phyloP scores from a whole-genome alignment of 2,113 vertebrate genomes.

The Sander lucioperca region DNA sequence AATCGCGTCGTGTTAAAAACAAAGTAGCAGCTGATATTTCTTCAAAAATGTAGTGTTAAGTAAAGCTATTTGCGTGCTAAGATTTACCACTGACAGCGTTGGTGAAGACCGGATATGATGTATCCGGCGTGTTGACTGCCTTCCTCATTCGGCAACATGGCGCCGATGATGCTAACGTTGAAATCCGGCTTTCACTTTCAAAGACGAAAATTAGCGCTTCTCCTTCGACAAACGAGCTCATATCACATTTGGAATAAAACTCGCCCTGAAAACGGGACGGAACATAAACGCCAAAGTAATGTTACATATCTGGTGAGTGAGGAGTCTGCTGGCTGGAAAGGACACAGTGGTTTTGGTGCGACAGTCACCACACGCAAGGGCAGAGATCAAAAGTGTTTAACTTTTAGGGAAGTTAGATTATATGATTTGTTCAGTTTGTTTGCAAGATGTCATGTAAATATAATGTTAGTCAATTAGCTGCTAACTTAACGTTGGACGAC shows the following conservation, averaged over 20 bases:
- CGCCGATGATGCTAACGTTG: slow-evolving; percentile 76
- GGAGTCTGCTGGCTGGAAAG: slow-evolving; percentile 16
- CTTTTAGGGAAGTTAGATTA: background rate
- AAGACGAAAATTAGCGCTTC: slow-evolving; percentile 72
- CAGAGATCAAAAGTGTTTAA: slow-evolving; percentile 48
- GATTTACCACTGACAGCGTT: slow-evolving; percentile 32
- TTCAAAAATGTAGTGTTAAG: background rate
- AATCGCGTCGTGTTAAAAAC: slow-evolving; percentile 10
- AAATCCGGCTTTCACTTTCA: slow-evolving; percentile 80
- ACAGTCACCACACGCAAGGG: slow-evolving; percentile 59
- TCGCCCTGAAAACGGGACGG: slow-evolving; percentile 5
- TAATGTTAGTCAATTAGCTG: too few relatives aligned
- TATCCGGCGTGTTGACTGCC: slow-evolving; percentile 37
- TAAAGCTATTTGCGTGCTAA: slow-evolving; percentile 23
- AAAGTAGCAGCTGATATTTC: background rate
- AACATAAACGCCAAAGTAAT: slow-evolving; percentile 33
- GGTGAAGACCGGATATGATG: slow-evolving; percentile 62
- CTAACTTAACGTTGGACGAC: background rate
- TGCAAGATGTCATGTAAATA: background rate
- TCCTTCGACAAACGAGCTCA: slow-evolving; percentile 77
- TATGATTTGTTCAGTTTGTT: fast-evolving
- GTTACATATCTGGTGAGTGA: slow-evolving; percentile 58
- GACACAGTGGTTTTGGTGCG: slow-evolving; percentile 51
- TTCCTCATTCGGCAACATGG: slow-evolving; percentile 79
- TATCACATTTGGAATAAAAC: slow-evolving; percentile 70